A percentile compares a stretch with the other conserved stretches of the same genome.
These are phyloP conservation scores for Drosophila seguyi DNA, from an alignment of 1,140 invertebrate species.

Conservation along the genomic window DNA sequence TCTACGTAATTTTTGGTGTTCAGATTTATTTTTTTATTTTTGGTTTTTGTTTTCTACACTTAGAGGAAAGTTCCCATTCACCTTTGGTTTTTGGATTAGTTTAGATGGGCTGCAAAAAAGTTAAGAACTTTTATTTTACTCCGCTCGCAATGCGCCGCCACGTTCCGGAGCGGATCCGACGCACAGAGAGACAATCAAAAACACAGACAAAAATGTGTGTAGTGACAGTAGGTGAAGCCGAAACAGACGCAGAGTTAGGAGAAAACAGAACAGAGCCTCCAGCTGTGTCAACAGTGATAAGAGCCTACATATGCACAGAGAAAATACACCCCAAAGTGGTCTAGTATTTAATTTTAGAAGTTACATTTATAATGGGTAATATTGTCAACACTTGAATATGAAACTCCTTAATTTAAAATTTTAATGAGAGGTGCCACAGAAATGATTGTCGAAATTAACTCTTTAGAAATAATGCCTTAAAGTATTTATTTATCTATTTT, in stretches of 20 bases:
- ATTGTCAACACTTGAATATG: neutral
- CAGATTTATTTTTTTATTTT: constrained; percentile 35
- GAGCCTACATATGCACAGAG: constrained; percentile 17
- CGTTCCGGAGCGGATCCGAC: constrained; percentile 12
- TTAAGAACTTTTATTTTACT: constrained; percentile 56
- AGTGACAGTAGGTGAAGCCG: constrained; percentile 34
- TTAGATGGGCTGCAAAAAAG: constrained; percentile 69
- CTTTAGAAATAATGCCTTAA: neutral
- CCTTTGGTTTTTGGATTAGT: constrained; percentile 64
- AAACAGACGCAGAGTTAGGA: constrained; percentile 38
- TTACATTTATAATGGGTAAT: neutral
- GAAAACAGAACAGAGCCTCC: constrained; percentile 53
- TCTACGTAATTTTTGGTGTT: constrained; percentile 38
- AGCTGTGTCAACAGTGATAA: constrained; percentile 72
- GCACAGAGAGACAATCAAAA: constrained; percentile 55
- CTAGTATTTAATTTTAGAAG: neutral
- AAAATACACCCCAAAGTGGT: constrained; percentile 9
- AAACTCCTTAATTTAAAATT: neutral
- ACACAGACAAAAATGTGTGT: constrained; percentile 41
- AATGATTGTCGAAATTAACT: neutral
- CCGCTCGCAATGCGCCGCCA: constrained; percentile 45
- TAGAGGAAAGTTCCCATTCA: constrained; percentile 61
- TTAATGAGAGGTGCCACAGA: neutral
- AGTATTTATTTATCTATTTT: neutral
- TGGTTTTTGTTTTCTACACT: constrained; percentile 26